Evolutionary conservation across 1,140 invertebrate species (phyloP).

Genomic region (Gryllus bimaculatus): DNA sequence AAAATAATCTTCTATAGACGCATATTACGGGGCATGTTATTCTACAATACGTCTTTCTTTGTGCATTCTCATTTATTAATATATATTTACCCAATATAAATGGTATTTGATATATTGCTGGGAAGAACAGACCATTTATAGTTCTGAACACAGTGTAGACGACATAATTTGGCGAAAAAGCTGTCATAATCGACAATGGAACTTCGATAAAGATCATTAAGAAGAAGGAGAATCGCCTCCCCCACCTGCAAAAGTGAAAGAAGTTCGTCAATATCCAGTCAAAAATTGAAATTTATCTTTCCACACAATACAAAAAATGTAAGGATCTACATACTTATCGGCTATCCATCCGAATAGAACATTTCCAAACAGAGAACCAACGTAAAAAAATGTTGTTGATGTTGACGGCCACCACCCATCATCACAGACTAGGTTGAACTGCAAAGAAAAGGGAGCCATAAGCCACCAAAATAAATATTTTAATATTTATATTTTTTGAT

Average conservation of each 20-base stretch:
- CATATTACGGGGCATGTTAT: constrained; percentile 25
- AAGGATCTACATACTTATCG: constrained; percentile 34
- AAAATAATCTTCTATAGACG: constrained; percentile 6
- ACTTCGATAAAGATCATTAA: constrained; percentile 56
- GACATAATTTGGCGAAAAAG: constrained; percentile 55
- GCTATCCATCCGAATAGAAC: constrained; percentile 61
- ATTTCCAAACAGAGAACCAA: constrained; percentile 59
- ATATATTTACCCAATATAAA: constrained; percentile 46
- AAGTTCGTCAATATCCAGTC: background rate
- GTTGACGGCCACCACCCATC: constrained; percentile 52
- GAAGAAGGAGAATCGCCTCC: constrained; percentile 56
- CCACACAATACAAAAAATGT: background rate
- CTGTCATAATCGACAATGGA: constrained; percentile 54
- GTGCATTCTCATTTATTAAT: background rate
- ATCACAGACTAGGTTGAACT: constrained; percentile 59
- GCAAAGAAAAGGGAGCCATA: constrained; percentile 28
- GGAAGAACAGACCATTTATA: constrained; percentile 58
- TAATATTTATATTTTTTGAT: too few relatives aligned
- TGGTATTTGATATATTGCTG: constrained; percentile 58
- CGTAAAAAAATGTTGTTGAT: constrained; percentile 55
- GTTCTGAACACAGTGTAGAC: constrained; percentile 52
- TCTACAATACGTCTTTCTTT: background rate
- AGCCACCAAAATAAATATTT: background rate
- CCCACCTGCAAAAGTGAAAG: constrained; percentile 41
- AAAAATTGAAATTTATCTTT: background rate